A percentile compares a stretch with the other conserved stretches of the same genome.
phyloP scores from a whole-genome alignment of 2,797 vertebrate species.

The Acanthiza pusilla region DNA sequence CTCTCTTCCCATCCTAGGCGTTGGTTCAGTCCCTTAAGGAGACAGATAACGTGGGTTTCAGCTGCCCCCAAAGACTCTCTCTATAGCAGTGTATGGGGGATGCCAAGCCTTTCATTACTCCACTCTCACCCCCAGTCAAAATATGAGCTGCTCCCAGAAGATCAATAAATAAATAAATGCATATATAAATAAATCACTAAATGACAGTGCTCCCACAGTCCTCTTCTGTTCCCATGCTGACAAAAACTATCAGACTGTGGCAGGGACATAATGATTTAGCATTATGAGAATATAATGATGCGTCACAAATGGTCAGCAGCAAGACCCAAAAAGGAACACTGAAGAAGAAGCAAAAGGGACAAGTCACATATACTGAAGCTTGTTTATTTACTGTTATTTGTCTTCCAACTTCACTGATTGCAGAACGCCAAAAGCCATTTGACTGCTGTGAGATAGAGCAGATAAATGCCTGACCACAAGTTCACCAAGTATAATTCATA shows the following conservation, averaged over 20 bases:
- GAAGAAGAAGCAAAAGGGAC: not conserved
- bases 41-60: not conserved
- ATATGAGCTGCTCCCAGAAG: not conserved
- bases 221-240: not conserved
- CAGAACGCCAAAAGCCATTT: not conserved
- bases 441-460: not conserved
- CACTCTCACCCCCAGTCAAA: not conserved
- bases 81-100: accelerated
- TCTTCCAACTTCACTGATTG: not conserved
- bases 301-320: not conserved
- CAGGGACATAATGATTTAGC: not conserved
- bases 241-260: not conserved
- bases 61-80: not conserved
- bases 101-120: not conserved
- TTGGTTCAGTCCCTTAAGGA: not conserved
- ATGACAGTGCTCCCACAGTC: not conserved
- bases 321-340: not conserved
- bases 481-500: not conserved
- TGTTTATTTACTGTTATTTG: not conserved
- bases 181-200: not conserved
- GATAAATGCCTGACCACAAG: not conserved
- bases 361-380: not conserved
- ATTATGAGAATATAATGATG: not conserved
- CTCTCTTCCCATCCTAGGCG: not conserved
- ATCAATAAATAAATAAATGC: not conserved